These are phyloP conservation scores for Hoplodrina blanda DNA, from an alignment of 2,888 invertebrate genomes.

Conservation along the genomic window DNA sequence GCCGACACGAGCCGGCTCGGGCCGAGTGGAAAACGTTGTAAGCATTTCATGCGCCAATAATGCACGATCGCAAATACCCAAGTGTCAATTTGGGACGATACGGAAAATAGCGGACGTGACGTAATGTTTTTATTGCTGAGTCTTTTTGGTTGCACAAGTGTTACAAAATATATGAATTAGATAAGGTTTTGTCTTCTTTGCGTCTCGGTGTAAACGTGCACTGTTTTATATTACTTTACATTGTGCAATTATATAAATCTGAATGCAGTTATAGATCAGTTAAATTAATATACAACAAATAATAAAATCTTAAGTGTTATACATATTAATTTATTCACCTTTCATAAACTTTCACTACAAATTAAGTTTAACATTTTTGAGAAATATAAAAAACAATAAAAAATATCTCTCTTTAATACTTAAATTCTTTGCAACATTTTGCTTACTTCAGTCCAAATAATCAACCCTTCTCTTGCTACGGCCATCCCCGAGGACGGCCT, in stretches of 20 bases:
- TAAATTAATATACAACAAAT: no score
- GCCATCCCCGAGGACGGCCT: slow-evolving; percentile 67
- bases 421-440: slow-evolving; percentile 54
- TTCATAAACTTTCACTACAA: no score
- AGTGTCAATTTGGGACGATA: slow-evolving; percentile 56
- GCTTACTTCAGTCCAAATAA: slow-evolving; percentile 49
- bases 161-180: neutral
- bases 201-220: neutral
- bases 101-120: slow-evolving; percentile 50
- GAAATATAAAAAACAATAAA: no score
- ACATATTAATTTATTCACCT: no score
- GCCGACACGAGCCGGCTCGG: slow-evolving; percentile 68
- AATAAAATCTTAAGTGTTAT: no score
- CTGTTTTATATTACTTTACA: no score
- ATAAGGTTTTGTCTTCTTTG: neutral
- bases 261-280: no score
- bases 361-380: no score
- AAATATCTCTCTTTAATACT: neutral
- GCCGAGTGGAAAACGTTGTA: slow-evolving; percentile 86
- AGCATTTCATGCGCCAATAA: slow-evolving; percentile 72
- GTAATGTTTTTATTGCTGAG: slow-evolving; percentile 48
- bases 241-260: no score
- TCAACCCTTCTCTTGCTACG: slow-evolving; percentile 70
- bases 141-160: slow-evolving; percentile 30
- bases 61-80: slow-evolving; percentile 64